A percentile compares a stretch with the other conserved stretches of the same genome.
phyloP scores from a whole-genome alignment of 2,113 vertebrate genomes.

The Gorilla gorilla region DNA sequence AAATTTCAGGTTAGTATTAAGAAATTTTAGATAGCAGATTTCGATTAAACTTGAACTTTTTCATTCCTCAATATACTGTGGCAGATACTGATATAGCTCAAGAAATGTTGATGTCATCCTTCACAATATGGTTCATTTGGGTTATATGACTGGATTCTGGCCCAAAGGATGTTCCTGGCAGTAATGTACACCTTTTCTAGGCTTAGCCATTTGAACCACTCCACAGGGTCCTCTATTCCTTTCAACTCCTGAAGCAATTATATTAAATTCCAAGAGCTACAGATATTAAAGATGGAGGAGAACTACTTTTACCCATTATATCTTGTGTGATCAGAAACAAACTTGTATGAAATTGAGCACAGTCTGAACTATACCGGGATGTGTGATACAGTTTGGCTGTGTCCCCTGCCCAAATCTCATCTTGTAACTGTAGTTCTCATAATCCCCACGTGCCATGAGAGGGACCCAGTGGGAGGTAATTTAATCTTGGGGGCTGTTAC shows the following conservation, averaged over 20 bases:
- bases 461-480: too few species aligned
- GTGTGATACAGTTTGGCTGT: neutral
- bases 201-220: neutral
- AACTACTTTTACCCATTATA: neutral
- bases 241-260: neutral
- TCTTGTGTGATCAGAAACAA: neutral
- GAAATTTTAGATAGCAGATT: neutral
- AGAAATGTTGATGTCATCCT: neutral
- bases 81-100: neutral
- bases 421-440: too few species aligned
- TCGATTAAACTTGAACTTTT: neutral
- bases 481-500: too few species aligned
- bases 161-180: neutral
- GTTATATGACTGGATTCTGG: too few species aligned
- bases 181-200: neutral
- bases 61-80: neutral
- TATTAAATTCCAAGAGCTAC: neutral
- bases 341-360: neutral
- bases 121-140: neutral
- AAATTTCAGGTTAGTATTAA: neutral
- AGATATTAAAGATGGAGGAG: neutral
- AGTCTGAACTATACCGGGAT: neutral
- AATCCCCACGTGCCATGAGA: too few species aligned
- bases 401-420: too few species aligned
- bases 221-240: neutral